Percentiles rank a stretch among this genome's conserved stretches.
Conservation (phyloP, 2,888 invertebrate genomes). For the Caenorhabditis afra region DNA sequence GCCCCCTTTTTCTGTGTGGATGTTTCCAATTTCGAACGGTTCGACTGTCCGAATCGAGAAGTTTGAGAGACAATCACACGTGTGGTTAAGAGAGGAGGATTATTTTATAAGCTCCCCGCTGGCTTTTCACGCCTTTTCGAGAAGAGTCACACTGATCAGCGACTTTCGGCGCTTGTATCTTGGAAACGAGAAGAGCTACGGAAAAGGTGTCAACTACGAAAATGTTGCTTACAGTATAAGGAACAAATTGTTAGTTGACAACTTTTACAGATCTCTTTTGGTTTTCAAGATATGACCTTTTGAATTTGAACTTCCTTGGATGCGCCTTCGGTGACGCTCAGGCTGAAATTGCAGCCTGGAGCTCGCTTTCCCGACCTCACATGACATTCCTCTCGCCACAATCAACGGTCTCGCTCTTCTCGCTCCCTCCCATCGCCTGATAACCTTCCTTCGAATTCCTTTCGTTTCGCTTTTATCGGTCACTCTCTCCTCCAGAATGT, state of each 20-base stretch:
- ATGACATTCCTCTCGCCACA: neutral
- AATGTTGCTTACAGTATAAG: too few relatives aligned
- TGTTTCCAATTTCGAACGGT: neutral
- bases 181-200: too few relatives aligned
- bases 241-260: too few relatives aligned
- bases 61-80: too few relatives aligned
- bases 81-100: neutral
- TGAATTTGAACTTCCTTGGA: too few relatives aligned
- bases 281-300: too few relatives aligned
- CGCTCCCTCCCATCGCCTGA: neutral
- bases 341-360: too few relatives aligned
- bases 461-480: neutral
- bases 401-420: neutral
- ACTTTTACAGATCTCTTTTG: too few relatives aligned
- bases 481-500: conserved; percentile 15
- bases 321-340: neutral
- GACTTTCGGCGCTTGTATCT: too few relatives aligned
- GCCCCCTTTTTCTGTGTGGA: too few relatives aligned
- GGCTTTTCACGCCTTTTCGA: conserved; percentile 47
- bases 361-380: too few relatives aligned
- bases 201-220: too few relatives aligned
- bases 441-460: neutral
- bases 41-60: conserved; percentile 3
- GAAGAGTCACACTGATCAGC: conserved; percentile 24
- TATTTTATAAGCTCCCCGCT: conserved; percentile 19